These are phyloP conservation scores for Archips xylosteana DNA, from an alignment of 2,888 invertebrate genomes.

Conservation along the genomic window DNA sequence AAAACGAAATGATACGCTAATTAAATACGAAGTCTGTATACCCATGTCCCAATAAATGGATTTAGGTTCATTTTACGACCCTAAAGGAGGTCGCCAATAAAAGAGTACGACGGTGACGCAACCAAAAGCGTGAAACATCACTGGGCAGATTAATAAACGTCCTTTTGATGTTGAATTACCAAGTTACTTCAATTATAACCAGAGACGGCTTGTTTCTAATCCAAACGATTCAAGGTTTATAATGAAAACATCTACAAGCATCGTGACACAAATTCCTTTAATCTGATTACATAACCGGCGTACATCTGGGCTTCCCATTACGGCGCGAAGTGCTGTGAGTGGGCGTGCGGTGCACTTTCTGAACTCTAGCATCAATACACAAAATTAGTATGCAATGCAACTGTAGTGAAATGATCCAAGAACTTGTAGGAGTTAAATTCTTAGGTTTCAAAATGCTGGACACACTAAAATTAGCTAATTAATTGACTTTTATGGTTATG, in stretches of 20 bases:
- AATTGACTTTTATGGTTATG: background rate
- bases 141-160: constrained; percentile 4
- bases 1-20: background rate
- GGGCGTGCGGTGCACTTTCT: constrained; percentile 34
- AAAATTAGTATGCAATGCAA: constrained; percentile 2
- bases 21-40: background rate
- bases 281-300: constrained; percentile 65
- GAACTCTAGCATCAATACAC: constrained; percentile 19
- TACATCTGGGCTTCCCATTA: constrained; percentile 62
- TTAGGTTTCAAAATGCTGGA: too few relatives aligned
- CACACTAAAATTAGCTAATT: background rate
- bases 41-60: constrained; percentile 25
- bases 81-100: constrained; percentile 36
- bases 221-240: constrained; percentile 28
- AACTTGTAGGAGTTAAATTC: too few relatives aligned
- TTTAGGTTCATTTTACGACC: constrained; percentile 27
- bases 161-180: constrained; percentile 27
- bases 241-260: constrained; percentile 26
- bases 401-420: background rate
- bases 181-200: constrained; percentile 5
- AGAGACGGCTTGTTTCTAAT: constrained; percentile 12
- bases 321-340: constrained; percentile 39
- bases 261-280: constrained; percentile 58
- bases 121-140: constrained; percentile 30
- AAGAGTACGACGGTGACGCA: constrained; percentile 27